These are phyloP conservation scores for Xylota sylvarum DNA, from an alignment of 2,888 invertebrate genomes.

Conservation along the genomic window DNA sequence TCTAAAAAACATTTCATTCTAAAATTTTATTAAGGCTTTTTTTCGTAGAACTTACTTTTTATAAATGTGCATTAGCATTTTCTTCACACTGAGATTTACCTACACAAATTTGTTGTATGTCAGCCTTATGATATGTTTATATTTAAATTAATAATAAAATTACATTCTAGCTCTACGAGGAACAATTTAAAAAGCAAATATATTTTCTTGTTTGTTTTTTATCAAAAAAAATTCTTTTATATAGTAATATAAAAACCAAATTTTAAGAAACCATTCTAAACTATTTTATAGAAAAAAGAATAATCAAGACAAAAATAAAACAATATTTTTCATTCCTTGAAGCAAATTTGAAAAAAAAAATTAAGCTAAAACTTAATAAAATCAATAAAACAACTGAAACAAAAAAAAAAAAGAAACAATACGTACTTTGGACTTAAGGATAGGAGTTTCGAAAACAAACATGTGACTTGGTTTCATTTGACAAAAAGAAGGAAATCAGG, in stretches of 20 bases:
- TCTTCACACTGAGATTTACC: conserved; percentile 40
- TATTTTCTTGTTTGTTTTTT: not conserved
- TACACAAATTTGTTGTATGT: conserved; percentile 33
- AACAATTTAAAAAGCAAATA: conserved; percentile 61
- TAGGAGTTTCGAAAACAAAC: conserved; percentile 35
- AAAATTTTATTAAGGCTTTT: conserved; percentile 43
- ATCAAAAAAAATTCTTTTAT: conserved; percentile 12
- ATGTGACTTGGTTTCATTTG: conserved; percentile 16
- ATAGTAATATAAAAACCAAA: conserved; percentile 24
- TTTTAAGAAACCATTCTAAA: conserved; percentile 71
- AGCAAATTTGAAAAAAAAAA: conserved; percentile 60
- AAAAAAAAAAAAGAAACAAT: conserved; percentile 38
- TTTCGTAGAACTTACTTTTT: conserved; percentile 41
- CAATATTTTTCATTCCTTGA: conserved; percentile 70
- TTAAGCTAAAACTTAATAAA: conserved; percentile 42
- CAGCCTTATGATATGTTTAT: conserved; percentile 34
- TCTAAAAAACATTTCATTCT: not conserved
- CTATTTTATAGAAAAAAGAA: conserved; percentile 49
- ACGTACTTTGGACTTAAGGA: conserved; percentile 11
- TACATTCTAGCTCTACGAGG: conserved; percentile 72
- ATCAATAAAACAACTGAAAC: conserved; percentile 20
- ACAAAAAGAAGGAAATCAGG: conserved; percentile 10
- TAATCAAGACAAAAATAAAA: conserved; percentile 70
- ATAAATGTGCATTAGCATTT: conserved; percentile 39
- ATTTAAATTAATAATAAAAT: conserved; percentile 53